phyloP scores from a whole-genome alignment of 2,888 invertebrate species.

The Andrena flavipes region DNA sequence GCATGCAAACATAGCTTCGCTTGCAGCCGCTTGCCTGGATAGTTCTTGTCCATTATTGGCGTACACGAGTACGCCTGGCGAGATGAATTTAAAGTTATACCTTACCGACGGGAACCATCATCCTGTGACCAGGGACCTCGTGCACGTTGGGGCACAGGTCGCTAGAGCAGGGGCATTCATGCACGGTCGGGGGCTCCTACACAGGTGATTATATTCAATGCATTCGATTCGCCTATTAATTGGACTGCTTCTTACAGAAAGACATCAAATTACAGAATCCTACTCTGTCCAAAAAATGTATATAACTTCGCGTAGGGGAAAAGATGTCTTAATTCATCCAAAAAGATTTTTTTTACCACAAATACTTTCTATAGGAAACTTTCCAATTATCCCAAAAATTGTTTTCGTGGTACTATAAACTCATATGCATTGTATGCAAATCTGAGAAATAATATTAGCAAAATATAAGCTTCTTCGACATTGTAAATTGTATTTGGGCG shows the following conservation, averaged over 20 bases:
- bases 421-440: no score
- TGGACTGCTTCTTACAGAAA: neutral
- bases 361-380: neutral
- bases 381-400: no score
- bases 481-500: no score
- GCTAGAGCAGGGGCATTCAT: constrained; percentile 94
- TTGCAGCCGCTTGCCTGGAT: constrained; percentile 89
- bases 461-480: no score
- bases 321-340: neutral
- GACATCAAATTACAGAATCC: neutral
- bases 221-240: neutral
- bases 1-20: constrained; percentile 90
- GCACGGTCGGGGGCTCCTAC: constrained; percentile 94
- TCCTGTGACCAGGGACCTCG: constrained; percentile 91
- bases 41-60: constrained; percentile 88
- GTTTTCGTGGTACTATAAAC: no score
- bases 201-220: constrained; percentile 85
- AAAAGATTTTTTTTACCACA: neutral
- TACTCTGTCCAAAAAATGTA: neutral
- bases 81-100: constrained; percentile 82
- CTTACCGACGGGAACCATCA: constrained; percentile 84
- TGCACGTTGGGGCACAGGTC: constrained; percentile 94
- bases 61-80: constrained; percentile 87
- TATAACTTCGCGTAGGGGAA: neutral
- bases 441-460: no score